Conservation (phyloP, 2,888 invertebrate genomes). For the Diarsia brunnea region DNA sequence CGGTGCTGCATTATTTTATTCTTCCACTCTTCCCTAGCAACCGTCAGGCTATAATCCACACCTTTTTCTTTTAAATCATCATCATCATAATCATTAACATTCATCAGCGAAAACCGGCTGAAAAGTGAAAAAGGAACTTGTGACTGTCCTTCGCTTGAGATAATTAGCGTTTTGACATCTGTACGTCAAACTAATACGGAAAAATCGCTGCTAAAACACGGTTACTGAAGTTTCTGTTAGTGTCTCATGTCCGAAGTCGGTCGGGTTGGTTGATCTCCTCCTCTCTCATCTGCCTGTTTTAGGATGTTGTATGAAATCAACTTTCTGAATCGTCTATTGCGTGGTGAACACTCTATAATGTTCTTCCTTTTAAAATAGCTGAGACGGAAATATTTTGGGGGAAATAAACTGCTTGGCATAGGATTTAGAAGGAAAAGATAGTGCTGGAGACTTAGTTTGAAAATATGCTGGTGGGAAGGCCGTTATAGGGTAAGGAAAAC, state of each 20-base stretch:
- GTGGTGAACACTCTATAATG: slow-evolving; percentile 37
- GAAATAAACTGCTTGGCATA: slow-evolving; percentile 24
- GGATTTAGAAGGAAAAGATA: background rate
- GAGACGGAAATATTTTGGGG: slow-evolving; percentile 30
- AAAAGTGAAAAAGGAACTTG: too few relatives aligned
- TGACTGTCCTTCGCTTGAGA: too few relatives aligned
- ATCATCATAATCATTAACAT: background rate
- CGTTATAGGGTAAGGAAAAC: background rate
- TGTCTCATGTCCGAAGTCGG: too few relatives aligned
- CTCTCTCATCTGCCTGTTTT: too few relatives aligned
- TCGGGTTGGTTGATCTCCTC: too few relatives aligned
- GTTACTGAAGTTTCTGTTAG: too few relatives aligned
- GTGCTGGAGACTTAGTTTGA: background rate
- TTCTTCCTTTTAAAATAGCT: slow-evolving; percentile 52
- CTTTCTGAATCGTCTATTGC: background rate
- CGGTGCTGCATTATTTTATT: background rate
- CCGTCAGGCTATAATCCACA: background rate
- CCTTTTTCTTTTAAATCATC: background rate
- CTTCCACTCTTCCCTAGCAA: background rate
- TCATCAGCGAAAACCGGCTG: background rate
- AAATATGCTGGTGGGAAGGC: background rate
- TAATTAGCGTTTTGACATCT: too few relatives aligned
- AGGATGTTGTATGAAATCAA: too few relatives aligned
- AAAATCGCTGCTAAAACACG: too few relatives aligned
- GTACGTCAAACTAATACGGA: too few relatives aligned